These are phyloP conservation scores for Clusia tigrina DNA, from an alignment of 2,888 invertebrate genomes.

Conservation along the genomic window DNA sequence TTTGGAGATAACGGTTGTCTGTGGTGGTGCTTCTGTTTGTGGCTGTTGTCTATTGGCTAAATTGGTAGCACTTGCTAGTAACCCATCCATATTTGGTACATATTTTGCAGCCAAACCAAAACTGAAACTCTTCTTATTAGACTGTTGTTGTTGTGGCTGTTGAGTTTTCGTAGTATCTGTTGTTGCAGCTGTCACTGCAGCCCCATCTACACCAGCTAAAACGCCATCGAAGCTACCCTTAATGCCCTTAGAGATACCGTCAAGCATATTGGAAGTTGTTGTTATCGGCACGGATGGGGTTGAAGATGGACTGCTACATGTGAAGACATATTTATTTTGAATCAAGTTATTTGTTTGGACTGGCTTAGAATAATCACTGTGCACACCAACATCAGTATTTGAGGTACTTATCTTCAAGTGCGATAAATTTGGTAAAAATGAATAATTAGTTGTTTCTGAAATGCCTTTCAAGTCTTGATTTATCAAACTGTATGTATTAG, in stretches of 20 bases:
- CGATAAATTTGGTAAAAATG: no score
- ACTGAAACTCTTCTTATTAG: conserved; percentile 47
- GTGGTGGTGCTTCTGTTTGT: conserved; percentile 12
- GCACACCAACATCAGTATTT: no score
- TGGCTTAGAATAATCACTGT: conserved; percentile 46
- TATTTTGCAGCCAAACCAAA: conserved; percentile 57
- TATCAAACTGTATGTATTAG: no score
- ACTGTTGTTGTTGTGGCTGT: conserved; percentile 29
- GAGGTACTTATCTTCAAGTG: no score
- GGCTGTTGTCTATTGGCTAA: conserved; percentile 21
- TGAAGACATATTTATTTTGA: no score
- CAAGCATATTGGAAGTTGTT: conserved; percentile 50
- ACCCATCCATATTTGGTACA: conserved; percentile 54
- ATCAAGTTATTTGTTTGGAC: conserved; percentile 16
- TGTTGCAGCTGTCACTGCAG: conserved; percentile 27
- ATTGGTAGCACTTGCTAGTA: conserved; percentile 37
- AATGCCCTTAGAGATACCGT: conserved; percentile 56
- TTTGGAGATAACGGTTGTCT: not conserved
- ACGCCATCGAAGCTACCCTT: conserved; percentile 59
- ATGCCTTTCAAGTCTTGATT: no score
- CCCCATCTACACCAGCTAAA: conserved; percentile 46
- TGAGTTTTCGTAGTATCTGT: conserved; percentile 28
- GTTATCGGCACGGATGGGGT: conserved; percentile 25
- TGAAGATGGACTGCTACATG: no score
- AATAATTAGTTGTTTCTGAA: no score